Percentiles rank a stretch among this genome's conserved stretches.
Conservation (phyloP, 2,888 invertebrate species). For the Octonoba sinensis region DNA sequence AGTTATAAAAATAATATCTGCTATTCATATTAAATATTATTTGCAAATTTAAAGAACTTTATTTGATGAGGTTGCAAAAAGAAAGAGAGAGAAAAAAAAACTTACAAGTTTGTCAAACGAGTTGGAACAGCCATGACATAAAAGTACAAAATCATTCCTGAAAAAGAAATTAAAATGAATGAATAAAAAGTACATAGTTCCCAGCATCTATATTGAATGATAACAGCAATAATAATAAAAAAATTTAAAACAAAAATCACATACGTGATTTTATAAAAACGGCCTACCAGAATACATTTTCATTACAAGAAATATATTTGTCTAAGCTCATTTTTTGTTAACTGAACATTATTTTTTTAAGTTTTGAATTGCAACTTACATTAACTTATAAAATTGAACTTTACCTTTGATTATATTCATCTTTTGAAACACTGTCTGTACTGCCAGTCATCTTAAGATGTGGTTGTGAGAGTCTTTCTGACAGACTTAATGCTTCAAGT, state of each 20-base stretch:
- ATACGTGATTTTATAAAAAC: background rate
- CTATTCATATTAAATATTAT: background rate
- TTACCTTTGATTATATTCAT: no score
- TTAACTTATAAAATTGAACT: no score
- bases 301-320: no score
- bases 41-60: background rate
- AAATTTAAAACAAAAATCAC: background rate
- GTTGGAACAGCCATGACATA: slow-evolving; percentile 47
- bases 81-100: background rate
- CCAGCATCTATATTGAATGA: background rate
- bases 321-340: no score
- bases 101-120: slow-evolving; percentile 36
- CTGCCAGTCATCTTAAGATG: no score
- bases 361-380: no score
- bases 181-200: background rate
- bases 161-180: background rate
- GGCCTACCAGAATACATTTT: no score
- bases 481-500: slow-evolving; percentile 60
- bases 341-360: no score
- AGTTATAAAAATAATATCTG: background rate
- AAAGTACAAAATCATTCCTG: background rate
- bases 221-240: background rate
- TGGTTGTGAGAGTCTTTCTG: slow-evolving; percentile 37
- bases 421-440: no score
- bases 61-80: no score